These are phyloP conservation scores for Willisornis vidua DNA, from an alignment of 2,113 vertebrate species.

Conservation along the genomic window DNA sequence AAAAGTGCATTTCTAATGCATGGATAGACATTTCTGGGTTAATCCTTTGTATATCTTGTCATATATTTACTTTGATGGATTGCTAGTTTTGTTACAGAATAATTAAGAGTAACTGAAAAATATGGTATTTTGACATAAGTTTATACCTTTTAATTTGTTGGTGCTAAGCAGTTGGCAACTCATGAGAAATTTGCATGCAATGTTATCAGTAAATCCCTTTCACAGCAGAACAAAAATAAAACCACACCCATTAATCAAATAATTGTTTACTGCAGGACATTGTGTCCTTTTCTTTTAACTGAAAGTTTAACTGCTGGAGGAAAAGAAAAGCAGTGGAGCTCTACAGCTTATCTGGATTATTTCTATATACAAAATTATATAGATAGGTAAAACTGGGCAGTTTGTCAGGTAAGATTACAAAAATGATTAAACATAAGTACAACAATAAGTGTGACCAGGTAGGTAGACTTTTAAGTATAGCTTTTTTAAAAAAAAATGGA, in stretches of 20 bases:
- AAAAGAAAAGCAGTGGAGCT: neutral
- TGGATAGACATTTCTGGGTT: neutral
- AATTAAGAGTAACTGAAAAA: neutral
- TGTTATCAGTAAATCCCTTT: slow-evolving; percentile 23
- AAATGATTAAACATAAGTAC: slow-evolving; percentile 17
- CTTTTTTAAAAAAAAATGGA: neutral
- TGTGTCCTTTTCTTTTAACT: slow-evolving; percentile 22
- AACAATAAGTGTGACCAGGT: neutral
- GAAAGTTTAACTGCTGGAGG: slow-evolving; percentile 23
- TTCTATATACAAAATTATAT: slow-evolving; percentile 31
- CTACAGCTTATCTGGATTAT: neutral
- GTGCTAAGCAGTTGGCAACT: neutral
- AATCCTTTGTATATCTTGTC: neutral
- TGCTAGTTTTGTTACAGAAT: neutral
- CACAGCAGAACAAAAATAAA: slow-evolving; percentile 24
- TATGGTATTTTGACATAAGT: neutral
- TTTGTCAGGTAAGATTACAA: slow-evolving; percentile 44
- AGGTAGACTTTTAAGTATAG: slow-evolving; percentile 6
- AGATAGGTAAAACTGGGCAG: slow-evolving; percentile 20
- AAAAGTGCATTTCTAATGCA: neutral
- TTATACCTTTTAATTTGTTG: neutral
- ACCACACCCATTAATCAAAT: neutral
- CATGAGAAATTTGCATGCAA: slow-evolving; percentile 1
- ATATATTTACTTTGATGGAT: neutral
- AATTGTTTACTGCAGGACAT: neutral